phyloP scores from a whole-genome alignment of 2,888 invertebrate genomes.

The Caenorhabditis uteleia region DNA sequence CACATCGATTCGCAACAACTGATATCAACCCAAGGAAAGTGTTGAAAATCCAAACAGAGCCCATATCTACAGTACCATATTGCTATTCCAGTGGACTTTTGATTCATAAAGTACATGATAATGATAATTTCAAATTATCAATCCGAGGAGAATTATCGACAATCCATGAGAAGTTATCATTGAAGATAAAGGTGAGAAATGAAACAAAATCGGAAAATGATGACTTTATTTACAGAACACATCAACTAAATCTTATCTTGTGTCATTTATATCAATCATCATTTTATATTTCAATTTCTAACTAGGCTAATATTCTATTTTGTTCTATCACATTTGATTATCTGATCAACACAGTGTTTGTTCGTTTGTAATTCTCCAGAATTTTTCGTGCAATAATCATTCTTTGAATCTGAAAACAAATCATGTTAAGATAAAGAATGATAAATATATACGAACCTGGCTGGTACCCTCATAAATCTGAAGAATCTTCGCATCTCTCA shows the following conservation, averaged over 20 bases:
- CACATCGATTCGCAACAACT: slow-evolving; percentile 15
- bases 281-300: no score
- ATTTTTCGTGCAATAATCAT: slow-evolving; percentile 80
- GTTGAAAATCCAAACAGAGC: not conserved
- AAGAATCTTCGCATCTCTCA: slow-evolving; percentile 98
- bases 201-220: no score
- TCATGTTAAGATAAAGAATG: not conserved
- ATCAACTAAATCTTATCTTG: no score
- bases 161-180: slow-evolving; percentile 12
- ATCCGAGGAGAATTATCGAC: slow-evolving; percentile 22
- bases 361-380: not conserved
- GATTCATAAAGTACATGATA: slow-evolving; percentile 13
- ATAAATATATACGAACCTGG: slow-evolving; percentile 23
- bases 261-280: no score
- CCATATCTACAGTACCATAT: slow-evolving; percentile 10
- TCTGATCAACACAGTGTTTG: not conserved
- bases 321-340: not conserved
- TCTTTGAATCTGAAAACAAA: slow-evolving; percentile 87
- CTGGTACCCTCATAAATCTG: slow-evolving; percentile 90
- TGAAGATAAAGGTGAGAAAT: slow-evolving; percentile 12
- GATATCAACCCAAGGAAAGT: slow-evolving; percentile 2
- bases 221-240: no score
- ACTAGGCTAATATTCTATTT: no score
- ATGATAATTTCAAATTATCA: slow-evolving; percentile 19
- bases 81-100: slow-evolving; percentile 23